Base-by-base conservation (phyloP, 2,888 invertebrate genomes). In the Amphiduros pacificus region DNA sequence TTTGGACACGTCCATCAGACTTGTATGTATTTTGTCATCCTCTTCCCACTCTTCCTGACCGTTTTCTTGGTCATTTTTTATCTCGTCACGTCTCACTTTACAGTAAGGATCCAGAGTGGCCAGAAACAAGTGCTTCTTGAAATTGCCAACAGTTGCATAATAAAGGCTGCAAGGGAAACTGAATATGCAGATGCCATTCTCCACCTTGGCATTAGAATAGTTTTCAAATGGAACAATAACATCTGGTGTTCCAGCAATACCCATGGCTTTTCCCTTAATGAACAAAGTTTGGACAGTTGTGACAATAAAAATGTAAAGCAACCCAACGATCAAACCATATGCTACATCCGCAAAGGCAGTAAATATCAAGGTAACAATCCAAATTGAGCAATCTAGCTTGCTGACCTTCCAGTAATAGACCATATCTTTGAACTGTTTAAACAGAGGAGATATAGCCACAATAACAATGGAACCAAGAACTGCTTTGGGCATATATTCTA, bases 401-500 rank as follows among this genome's bases (percentile, higher is more conserved):
- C 92, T 93, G 32, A 91, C 82, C 71, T 85, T 87, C 90, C 91
- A 93, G 71, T 92, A 89, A n/a, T 22, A 20, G 4, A 36, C 44
- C 26, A 93, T 84, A 54, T 91, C 89, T 77, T 86, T 75, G 24
- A 89, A 86, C 83, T 93, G 91, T 77, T 89, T 83, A 62, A 84
- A 81, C 9, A 84, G 74, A 31, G 81, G 79, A 68, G 84, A 82
- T 52, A 85, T 71, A 9, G 82, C 76, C 2, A 84, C 82, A 27
- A 83, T 77, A 51, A 85, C 83, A 41, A 85, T 83, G 36, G 82
- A 77, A 2, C 82, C 82, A 0, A 85, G 74, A 17, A 82, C 77
- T 26, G 76, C 66, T 55, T 76, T 78, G 1, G 82, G 81, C 1
- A 82, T 69, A 6, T 74, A 71, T 26, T 67, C 66, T 55, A 82